Base-by-base conservation (phyloP, 2,888 invertebrate species). In the Melieria crassipennis region DNA sequence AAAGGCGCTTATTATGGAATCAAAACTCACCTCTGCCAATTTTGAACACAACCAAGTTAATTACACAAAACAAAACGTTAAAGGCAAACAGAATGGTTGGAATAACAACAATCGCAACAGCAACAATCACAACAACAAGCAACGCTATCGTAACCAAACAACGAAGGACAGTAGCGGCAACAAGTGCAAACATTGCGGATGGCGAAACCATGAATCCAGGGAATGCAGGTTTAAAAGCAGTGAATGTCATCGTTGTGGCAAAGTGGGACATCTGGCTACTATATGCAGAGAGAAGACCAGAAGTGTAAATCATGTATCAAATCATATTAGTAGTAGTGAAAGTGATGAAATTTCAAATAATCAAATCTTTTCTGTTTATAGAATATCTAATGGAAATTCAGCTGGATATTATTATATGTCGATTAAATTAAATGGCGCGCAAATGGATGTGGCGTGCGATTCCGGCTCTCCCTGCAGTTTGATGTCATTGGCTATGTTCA, bases 281-380 rank as follows among this genome's bases (percentile, higher is more conserved):
- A 43, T 69, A 11, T 76, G 73, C 57, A n/a, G 48, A 46, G 48
- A 68, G 13, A 71, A 58, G 56, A 65, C 69, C 13, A 72, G 55
- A 72, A 66, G 47, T 67, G 63, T 76, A 65, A 73, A 73, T 70
- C 71, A 71, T 66, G 73, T 74, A 66, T 76, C 72, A 58, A 61
- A 73, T 67, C 46, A 65, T 52, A 13, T n/a, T 47, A 11, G 56
- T 56, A 42, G 60, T 30, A 52, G 55, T 62, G 63, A 73, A 42
- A 50, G 10, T 65, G 5, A 65, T 61, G 45, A 63, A 47, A 65
- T 63, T 67, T 13, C 47, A 68, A 4, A 11, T 70, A 50, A 66
- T 61, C 45, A 66, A 16, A 62, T 66, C 56, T 64, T 71, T 61
- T 58, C 60, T 55, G 48, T 48, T 46, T 61, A 61, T 47, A 61